A percentile compares a stretch with the other conserved stretches of the same genome.
Evolutionary conservation across 2,888 invertebrate species (phyloP).

Genomic region (Punctoribates punctum): DNA sequence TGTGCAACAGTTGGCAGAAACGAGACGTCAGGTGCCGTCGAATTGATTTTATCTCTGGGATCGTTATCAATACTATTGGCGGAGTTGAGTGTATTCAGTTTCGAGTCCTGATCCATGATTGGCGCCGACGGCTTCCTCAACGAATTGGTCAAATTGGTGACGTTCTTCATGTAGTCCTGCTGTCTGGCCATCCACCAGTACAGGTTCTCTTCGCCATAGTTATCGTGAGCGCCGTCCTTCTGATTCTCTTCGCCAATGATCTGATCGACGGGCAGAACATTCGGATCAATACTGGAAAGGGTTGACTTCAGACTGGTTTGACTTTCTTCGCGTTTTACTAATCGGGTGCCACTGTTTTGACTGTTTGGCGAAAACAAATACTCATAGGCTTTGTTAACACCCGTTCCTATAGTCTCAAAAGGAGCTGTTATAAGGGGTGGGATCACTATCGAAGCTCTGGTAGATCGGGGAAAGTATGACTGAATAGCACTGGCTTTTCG

Average conservation of each 20-base stretch:
- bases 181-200: conserved; percentile 97
- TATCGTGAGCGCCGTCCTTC: conserved; percentile 44
- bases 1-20: conserved; percentile 51
- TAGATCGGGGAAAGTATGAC: conserved; percentile 61
- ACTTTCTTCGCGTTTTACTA: conserved; percentile 51
- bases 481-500: conserved; percentile 50
- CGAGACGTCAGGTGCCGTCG: conserved; percentile 48
- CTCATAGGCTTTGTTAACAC: conserved; percentile 45
- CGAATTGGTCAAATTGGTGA: conserved; percentile 50
- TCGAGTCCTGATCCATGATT: conserved; percentile 51
- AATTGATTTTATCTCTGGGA: conserved; percentile 28
- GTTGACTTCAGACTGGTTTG: conserved; percentile 53
- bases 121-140: conserved; percentile 38
- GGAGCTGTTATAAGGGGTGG: conserved; percentile 60
- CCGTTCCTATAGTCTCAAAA: conserved; percentile 47
- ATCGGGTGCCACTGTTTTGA: conserved; percentile 44
- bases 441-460: conserved; percentile 71
- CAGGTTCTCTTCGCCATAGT: conserved; percentile 68
- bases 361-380: conserved; percentile 47
- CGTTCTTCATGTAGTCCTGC: conserved; percentile 60
- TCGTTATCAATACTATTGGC: conserved; percentile 50
- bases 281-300: conserved; percentile 49
- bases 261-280: conserved; percentile 34
- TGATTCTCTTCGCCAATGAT: conserved; percentile 40
- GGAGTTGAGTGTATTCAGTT: conserved; percentile 51